A percentile compares a stretch with the other conserved stretches of the same genome.
Evolutionary conservation across 1,140 invertebrate genomes (phyloP).

Genomic region (Pseudomyrmex concolor): DNA sequence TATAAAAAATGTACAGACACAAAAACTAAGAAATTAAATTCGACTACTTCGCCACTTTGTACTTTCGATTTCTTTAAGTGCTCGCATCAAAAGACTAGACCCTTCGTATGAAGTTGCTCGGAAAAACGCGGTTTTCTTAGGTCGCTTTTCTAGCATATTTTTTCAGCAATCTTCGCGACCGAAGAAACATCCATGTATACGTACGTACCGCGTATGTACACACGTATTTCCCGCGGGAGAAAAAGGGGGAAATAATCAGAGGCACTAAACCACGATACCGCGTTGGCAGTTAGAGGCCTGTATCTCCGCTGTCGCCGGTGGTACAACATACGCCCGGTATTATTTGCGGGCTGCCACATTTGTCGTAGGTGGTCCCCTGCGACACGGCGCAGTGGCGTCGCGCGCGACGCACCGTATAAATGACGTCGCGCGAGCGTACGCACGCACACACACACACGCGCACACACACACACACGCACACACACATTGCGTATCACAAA

Average conservation of each 20-base stretch:
- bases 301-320: slow-evolving; percentile 79
- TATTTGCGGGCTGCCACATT: slow-evolving; percentile 82
- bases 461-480: neutral
- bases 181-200: slow-evolving; percentile 21
- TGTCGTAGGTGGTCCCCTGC: slow-evolving; percentile 83
- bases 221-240: slow-evolving; percentile 19
- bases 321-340: slow-evolving; percentile 78
- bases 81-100: too few species aligned
- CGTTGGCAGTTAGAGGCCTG: slow-evolving; percentile 78
- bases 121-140: neutral
- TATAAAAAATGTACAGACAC: too few species aligned
- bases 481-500: neutral
- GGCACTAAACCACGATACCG: slow-evolving; percentile 84
- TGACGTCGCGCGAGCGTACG: slow-evolving; percentile 38
- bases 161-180: neutral
- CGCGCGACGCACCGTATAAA: slow-evolving; percentile 45
- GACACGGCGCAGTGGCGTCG: slow-evolving; percentile 68
- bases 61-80: too few species aligned
- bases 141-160: neutral
- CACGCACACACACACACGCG: too few species aligned
- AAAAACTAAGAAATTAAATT: too few species aligned
- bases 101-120: too few species aligned
- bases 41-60: too few species aligned
- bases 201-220: neutral
- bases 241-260: slow-evolving; percentile 78